Base-by-base conservation (phyloP, 2,797 vertebrate genomes). In the Arrhamphus sclerolepis region DNA sequence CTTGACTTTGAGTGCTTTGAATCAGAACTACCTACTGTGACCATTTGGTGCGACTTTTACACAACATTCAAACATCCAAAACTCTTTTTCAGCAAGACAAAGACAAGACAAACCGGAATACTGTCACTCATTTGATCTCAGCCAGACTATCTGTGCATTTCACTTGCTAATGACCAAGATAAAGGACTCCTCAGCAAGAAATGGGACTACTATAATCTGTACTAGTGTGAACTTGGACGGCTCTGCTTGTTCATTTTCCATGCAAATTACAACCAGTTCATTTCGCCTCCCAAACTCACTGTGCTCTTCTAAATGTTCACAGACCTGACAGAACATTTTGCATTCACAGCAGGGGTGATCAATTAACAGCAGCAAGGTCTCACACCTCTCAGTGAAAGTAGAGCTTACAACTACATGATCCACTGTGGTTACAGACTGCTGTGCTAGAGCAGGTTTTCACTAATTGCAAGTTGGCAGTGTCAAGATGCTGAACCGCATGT, bases 231-330 rank as follows among this genome's bases (percentile, higher is more conserved):
- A 46, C 46, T 22, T 46, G 19, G 5, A 17, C 17, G 20, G 20
- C 3, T 26, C 26, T 59, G 20, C 20, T 21, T 46, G 46, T 49
- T 18, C n/a, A 29, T 28, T 49, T 41, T 42, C 22, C 26, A 28
- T 41, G 22, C n/a, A 40, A 19, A 59, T 40, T 48, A 41, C 46
- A 48, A 9, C 7, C 56, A 29, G 22, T 40, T n/a, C 18, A 1
- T 19, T 41, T 19, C 29, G 24, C 2, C 39, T 29, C 14, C n/a
- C 20, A 19, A 38, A 19, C 21, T 34, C 28, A 44, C 18, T 34
- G 55, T 38, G 11, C 28, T 42, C 46, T 28, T 38, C 19, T 31
- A 20, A 57, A 6, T 34, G 46, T 57, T 46, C 34, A 48, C 44
- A 40, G 34, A 47, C 22, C 18, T 31, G 39, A 20, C 39, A 22